Evolutionary conservation across 2,113 vertebrate genomes (phyloP).

Genomic region (Megaceryle torquata): DNA sequence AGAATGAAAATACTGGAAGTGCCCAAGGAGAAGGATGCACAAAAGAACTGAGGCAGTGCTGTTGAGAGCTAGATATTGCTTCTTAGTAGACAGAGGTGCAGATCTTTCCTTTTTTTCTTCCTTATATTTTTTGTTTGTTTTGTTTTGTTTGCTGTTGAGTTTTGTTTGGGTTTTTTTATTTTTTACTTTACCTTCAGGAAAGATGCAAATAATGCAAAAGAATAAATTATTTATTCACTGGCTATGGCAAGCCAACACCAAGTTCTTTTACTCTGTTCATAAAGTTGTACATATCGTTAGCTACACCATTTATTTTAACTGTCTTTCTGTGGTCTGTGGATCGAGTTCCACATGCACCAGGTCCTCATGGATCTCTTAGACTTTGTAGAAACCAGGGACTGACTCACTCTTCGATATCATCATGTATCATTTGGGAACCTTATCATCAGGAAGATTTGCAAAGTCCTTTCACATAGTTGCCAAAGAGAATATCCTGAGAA

Average conservation of each 20-base stretch:
- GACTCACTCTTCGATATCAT: background rate
- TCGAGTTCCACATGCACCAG: background rate
- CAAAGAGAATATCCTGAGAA: slow-evolving; percentile 5
- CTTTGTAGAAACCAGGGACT: background rate
- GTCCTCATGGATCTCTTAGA: background rate
- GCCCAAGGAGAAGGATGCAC: background rate
- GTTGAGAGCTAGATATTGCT: background rate
- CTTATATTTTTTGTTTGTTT: background rate
- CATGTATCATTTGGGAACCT: background rate
- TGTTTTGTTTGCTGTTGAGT: too few species aligned
- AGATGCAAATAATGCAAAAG: background rate
- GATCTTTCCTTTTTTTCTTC: background rate
- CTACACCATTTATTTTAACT: background rate
- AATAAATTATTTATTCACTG: background rate
- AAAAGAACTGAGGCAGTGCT: background rate
- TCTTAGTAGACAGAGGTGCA: background rate
- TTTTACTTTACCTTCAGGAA: background rate
- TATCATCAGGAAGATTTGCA: background rate
- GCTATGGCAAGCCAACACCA: background rate
- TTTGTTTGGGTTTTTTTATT: background rate
- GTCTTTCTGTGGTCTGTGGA: background rate
- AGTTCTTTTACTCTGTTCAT: background rate
- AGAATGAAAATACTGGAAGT: background rate
- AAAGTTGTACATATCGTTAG: background rate
- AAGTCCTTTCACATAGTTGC: background rate